Conservation (phyloP, 1,140 invertebrate species). For the Euwallacea fornicatus region DNA sequence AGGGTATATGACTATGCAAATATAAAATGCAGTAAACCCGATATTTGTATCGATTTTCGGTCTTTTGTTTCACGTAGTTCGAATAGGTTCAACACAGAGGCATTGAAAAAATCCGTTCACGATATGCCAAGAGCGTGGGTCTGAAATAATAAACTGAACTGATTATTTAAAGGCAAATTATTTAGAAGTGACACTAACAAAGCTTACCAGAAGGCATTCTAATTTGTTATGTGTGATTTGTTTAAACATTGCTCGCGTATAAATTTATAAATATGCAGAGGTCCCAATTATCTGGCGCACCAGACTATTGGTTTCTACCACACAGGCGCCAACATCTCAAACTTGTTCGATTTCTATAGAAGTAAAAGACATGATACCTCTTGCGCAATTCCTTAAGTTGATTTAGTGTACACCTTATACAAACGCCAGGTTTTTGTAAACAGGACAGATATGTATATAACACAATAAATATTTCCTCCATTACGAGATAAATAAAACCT, state of each 20-base stretch:
- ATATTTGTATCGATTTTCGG: no score
- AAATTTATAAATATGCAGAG: conserved; percentile 26
- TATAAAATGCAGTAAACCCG: no score
- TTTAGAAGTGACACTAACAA: conserved; percentile 25
- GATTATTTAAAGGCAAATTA: conserved; percentile 17
- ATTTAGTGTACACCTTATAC: conserved; percentile 4
- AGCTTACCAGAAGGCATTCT: conserved; percentile 20
- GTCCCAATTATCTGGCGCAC: conserved; percentile 22
- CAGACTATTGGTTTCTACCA: conserved; percentile 25
- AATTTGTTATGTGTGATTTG: conserved; percentile 20
- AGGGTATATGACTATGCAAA: no score
- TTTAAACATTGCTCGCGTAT: conserved; percentile 22
- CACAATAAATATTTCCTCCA: conserved; percentile 1
- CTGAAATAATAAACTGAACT: conserved; percentile 13
- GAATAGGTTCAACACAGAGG: no score
- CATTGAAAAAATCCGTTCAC: neutral
- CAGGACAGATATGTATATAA: neutral
- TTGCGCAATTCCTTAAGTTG: conserved; percentile 16
- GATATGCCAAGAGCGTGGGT: conserved; percentile 9
- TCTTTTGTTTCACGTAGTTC: no score
- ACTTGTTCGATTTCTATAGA: conserved; percentile 19
- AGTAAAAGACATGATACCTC: conserved; percentile 12
- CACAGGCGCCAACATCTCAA: conserved; percentile 24
- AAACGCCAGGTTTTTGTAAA: conserved; percentile 2
- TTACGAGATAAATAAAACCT: neutral